phyloP scores from a whole-genome alignment of 2,888 invertebrate genomes.

The Aradus depressus region DNA sequence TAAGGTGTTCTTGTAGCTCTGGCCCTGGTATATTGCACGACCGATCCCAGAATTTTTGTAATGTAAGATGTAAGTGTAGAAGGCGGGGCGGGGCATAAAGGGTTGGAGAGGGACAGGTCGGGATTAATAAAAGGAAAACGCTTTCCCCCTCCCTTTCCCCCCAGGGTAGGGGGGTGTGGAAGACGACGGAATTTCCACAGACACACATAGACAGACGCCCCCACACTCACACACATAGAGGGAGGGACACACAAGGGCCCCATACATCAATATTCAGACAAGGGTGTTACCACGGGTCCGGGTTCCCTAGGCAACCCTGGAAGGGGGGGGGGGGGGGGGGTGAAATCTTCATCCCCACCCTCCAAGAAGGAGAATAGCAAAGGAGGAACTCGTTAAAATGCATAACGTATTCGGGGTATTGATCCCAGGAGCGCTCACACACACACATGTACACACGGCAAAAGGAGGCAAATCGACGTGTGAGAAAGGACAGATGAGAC shows the following conservation, averaged over 20 bases:
- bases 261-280: constrained; percentile 29
- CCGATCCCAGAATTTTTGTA: too few relatives aligned
- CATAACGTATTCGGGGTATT: constrained; percentile 32
- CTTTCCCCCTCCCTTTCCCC: constrained; percentile 4
- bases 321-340: constrained; percentile 16
- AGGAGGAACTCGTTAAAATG: constrained; percentile 30
- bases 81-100: constrained; percentile 4
- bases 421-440: constrained; percentile 20
- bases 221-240: not conserved
- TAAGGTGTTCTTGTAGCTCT: too few relatives aligned
- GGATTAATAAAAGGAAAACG: constrained; percentile 20
- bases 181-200: not conserved
- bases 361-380: constrained; percentile 13
- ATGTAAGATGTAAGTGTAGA: too few relatives aligned
- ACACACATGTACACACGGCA: not conserved
- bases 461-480: not conserved
- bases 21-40: too few relatives aligned
- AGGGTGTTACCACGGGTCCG: constrained; percentile 26
- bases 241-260: constrained; percentile 1
- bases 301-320: constrained; percentile 26
- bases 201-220: not conserved
- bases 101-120: constrained; percentile 15
- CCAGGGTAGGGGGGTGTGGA: too few relatives aligned
- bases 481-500: constrained; percentile 5
- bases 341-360: constrained; percentile 20